These are phyloP conservation scores for Eretmochelys imbricata DNA, from an alignment of 2,113 vertebrate species.

Conservation along the genomic window DNA sequence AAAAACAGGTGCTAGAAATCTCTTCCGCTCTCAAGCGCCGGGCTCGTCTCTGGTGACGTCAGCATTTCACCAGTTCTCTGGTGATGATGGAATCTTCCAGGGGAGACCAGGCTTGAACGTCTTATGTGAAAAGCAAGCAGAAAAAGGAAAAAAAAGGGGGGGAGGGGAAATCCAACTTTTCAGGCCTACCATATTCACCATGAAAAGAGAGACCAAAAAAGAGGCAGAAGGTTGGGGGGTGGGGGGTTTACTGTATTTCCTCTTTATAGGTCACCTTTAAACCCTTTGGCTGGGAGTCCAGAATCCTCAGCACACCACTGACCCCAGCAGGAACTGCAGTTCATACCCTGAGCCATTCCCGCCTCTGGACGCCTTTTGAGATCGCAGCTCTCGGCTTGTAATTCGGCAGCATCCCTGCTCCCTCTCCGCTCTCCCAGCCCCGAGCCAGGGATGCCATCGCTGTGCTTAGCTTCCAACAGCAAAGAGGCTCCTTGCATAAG, in stretches of 20 bases:
- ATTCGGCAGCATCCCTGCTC: neutral
- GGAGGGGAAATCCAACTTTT: neutral
- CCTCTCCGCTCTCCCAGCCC: too few relatives aligned
- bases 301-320: neutral
- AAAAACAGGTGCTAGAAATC: neutral
- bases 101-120: fast-evolving
- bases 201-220: neutral
- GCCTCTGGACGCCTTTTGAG: fast-evolving
- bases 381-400: neutral
- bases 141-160: neutral
- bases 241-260: neutral
- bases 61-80: neutral
- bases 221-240: fast-evolving
- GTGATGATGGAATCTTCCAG: neutral
- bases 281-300: too few relatives aligned
- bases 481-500: neutral
- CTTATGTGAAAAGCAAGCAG: neutral
- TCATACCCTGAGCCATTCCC: fast-evolving
- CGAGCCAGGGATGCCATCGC: neutral
- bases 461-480: neutral
- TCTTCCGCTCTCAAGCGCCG: neutral
- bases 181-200: fast-evolving
- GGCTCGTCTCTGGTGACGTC: neutral
- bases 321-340: neutral
- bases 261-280: neutral